Evolutionary conservation across 1,140 invertebrate genomes (phyloP).

Genomic region (Thrips palmi): DNA sequence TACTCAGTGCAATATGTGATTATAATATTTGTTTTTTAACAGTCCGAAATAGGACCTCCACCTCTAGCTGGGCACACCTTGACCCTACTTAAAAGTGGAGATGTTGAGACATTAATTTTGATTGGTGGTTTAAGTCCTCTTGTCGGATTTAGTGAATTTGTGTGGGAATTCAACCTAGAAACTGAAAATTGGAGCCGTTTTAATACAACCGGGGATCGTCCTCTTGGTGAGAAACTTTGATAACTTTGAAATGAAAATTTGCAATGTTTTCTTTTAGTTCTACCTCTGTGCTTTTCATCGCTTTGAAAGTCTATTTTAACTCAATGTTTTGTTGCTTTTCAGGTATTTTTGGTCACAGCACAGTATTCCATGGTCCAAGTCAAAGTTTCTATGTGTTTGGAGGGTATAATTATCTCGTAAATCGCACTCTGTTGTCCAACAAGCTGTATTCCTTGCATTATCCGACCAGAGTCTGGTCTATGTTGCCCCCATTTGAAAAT

Average conservation of each 20-base stretch:
- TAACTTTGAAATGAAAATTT: conserved; percentile 7
- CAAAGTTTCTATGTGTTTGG: conserved; percentile 82
- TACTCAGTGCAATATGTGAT: background rate
- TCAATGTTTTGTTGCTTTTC: conserved; percentile 11
- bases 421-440: conserved; percentile 48
- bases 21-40: conserved; percentile 7
- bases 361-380: conserved; percentile 63
- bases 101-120: conserved; percentile 57
- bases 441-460: conserved; percentile 63
- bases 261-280: background rate
- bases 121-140: conserved; percentile 77
- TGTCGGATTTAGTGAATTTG: conserved; percentile 50
- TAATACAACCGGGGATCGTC: conserved; percentile 46
- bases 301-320: background rate
- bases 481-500: conserved; percentile 49
- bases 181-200: conserved; percentile 49
- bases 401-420: conserved; percentile 58
- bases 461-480: conserved; percentile 52
- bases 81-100: conserved; percentile 51
- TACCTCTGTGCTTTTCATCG: background rate
- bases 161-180: conserved; percentile 68
- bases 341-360: conserved; percentile 76
- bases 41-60: conserved; percentile 27
- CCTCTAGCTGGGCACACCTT: conserved; percentile 74
- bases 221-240: conserved; percentile 30